A percentile compares a stretch with the other conserved stretches of the same genome.
Conservation (phyloP, 2,113 vertebrate genomes). For the Anseranas semipalmata region DNA sequence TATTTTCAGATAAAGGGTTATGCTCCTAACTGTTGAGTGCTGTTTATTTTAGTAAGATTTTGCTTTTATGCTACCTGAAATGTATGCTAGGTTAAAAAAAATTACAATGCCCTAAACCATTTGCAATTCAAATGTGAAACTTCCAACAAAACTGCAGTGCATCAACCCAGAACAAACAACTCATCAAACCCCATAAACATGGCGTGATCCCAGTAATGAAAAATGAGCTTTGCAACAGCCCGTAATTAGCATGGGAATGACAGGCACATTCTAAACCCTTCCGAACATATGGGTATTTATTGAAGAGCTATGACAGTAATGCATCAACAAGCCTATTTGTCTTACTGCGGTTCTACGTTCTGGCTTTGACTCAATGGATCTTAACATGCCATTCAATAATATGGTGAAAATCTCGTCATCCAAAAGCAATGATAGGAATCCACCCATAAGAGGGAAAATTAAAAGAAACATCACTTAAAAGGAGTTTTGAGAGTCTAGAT, state of each 20-base stretch:
- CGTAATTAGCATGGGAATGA: constrained; percentile 69
- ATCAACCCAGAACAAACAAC: constrained; percentile 69
- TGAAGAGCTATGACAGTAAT: constrained; percentile 55
- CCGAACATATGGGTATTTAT: constrained; percentile 71
- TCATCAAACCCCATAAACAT: constrained; percentile 62
- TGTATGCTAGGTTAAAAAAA: neutral
- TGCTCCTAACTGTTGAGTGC: neutral
- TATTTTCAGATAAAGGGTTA: neutral
- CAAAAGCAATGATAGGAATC: neutral
- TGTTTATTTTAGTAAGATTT: neutral
- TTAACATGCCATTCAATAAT: constrained; percentile 24
- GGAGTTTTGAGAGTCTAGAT: neutral
- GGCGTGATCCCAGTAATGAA: constrained; percentile 64
- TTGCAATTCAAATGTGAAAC: constrained; percentile 61
- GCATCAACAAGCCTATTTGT: constrained; percentile 38
- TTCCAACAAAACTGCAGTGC: constrained; percentile 34
- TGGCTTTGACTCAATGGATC: neutral
- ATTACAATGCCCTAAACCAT: neutral
- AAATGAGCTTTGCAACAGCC: constrained; percentile 58
- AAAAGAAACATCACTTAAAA: neutral
- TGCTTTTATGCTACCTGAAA: neutral
- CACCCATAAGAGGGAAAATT: neutral
- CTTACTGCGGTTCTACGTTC: neutral
- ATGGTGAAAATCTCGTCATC: neutral
- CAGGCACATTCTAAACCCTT: constrained; percentile 57